A percentile compares a stretch with the other conserved stretches of the same genome.
Evolutionary conservation across 2,113 vertebrate genomes (phyloP).

Genomic region (Pyrgilauda ruficollis): DNA sequence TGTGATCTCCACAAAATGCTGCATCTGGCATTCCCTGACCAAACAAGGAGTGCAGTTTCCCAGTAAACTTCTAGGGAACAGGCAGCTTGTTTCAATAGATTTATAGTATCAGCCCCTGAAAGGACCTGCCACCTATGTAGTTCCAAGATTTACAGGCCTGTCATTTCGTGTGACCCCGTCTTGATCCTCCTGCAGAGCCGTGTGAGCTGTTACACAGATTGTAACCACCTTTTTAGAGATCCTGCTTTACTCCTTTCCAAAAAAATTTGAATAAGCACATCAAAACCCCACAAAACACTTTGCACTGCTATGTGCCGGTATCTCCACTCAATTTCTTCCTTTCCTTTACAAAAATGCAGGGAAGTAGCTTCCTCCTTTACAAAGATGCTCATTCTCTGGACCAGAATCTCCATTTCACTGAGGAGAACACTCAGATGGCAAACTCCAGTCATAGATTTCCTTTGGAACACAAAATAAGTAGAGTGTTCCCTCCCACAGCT

Average conservation of each 20-base stretch:
- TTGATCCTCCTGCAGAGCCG: background rate
- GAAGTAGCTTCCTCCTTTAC: background rate
- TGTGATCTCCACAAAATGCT: background rate
- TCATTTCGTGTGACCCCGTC: background rate
- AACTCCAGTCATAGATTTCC: background rate
- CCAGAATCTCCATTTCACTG: background rate
- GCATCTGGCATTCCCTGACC: background rate
- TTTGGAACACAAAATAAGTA: background rate
- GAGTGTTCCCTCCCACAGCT: background rate
- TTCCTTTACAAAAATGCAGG: background rate
- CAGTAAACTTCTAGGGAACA: background rate
- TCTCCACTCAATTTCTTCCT: background rate
- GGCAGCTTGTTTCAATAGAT: constrained; percentile 14
- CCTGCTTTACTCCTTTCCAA: background rate
- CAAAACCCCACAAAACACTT: background rate
- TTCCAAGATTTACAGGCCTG: constrained; percentile 11
- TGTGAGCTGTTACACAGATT: background rate
- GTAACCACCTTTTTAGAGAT: background rate
- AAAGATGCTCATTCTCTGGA: background rate
- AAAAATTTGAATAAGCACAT: background rate
- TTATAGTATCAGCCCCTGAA: background rate
- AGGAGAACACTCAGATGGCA: background rate
- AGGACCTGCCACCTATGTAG: background rate
- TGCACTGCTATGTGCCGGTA: background rate
- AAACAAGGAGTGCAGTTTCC: background rate